Evolutionary conservation across 2,113 vertebrate genomes (phyloP).

Genomic region (Sula dactylatra): DNA sequence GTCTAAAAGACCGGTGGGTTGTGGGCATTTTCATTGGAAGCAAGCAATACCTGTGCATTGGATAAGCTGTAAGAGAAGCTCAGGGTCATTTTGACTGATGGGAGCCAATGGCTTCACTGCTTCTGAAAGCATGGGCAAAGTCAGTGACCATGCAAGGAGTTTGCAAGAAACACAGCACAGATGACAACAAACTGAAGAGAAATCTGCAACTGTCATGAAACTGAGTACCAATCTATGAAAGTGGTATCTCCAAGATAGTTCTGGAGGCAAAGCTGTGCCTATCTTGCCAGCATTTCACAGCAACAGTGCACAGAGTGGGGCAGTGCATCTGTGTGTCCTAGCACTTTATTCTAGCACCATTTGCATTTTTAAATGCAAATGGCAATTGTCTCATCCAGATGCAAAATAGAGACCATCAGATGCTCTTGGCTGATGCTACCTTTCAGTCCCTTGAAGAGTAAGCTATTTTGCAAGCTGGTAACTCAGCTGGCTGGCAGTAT

Average conservation of each 20-base stretch:
- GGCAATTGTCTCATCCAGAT: neutral
- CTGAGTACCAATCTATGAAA: neutral
- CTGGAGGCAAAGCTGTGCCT: neutral
- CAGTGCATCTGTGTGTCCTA: neutral
- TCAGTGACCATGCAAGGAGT: neutral
- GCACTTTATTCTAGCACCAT: neutral
- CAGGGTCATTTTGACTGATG: neutral
- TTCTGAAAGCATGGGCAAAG: neutral
- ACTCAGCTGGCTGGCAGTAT: neutral
- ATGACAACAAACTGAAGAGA: neutral
- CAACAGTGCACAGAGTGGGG: neutral
- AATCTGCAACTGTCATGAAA: neutral
- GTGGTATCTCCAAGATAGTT: neutral
- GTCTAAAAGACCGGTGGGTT: neutral
- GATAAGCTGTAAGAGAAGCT: neutral
- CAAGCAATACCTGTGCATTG: neutral
- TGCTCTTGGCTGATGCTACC: neutral
- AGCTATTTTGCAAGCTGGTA: neutral
- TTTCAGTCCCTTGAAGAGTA: neutral
- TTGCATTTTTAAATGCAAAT: neutral
- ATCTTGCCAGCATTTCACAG: neutral
- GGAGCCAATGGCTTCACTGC: neutral
- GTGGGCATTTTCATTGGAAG: neutral
- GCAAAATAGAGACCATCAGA: neutral
- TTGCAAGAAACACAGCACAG: neutral